Percentiles rank a stretch among this genome's conserved stretches.
Evolutionary conservation across 2,113 vertebrate species (phyloP).

Genomic region (Eulemur rufifrons): DNA sequence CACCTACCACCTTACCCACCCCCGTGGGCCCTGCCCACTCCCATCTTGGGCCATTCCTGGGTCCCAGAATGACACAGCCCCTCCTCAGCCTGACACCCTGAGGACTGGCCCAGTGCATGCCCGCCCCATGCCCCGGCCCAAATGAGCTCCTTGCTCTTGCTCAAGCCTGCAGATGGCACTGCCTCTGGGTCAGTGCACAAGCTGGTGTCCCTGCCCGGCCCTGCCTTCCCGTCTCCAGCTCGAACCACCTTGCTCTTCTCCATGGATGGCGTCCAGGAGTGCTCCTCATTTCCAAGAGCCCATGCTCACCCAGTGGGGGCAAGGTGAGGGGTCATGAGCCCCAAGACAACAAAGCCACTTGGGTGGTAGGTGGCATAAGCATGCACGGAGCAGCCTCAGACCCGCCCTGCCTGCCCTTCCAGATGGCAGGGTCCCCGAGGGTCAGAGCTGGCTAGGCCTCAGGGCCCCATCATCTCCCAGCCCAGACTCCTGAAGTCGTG

Average conservation of each 20-base stretch:
- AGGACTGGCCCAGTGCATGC: fast-evolving
- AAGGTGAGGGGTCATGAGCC: neutral
- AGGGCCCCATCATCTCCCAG: neutral
- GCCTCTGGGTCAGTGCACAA: neutral
- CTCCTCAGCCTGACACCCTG: neutral
- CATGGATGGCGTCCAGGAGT: neutral
- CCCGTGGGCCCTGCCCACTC: too few relatives aligned
- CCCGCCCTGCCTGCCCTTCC: neutral
- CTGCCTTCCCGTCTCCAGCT: neutral
- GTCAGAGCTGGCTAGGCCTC: neutral
- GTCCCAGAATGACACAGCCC: neutral
- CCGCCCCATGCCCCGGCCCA: neutral
- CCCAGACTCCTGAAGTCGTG: neutral
- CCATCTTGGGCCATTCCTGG: neutral
- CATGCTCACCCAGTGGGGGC: neutral
- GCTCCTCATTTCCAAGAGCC: neutral
- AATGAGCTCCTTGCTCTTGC: neutral
- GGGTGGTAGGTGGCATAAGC: fast-evolving
- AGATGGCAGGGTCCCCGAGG: neutral
- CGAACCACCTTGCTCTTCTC: neutral
- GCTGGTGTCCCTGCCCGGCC: neutral
- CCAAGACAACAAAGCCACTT: neutral
- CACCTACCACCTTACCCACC: too few relatives aligned
- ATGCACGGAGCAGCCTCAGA: neutral
- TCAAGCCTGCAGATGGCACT: fast-evolving